Percentiles rank a stretch among this genome's conserved stretches.
phyloP scores from a whole-genome alignment of 2,888 invertebrate species.

The Nemotelus nigrinus region DNA sequence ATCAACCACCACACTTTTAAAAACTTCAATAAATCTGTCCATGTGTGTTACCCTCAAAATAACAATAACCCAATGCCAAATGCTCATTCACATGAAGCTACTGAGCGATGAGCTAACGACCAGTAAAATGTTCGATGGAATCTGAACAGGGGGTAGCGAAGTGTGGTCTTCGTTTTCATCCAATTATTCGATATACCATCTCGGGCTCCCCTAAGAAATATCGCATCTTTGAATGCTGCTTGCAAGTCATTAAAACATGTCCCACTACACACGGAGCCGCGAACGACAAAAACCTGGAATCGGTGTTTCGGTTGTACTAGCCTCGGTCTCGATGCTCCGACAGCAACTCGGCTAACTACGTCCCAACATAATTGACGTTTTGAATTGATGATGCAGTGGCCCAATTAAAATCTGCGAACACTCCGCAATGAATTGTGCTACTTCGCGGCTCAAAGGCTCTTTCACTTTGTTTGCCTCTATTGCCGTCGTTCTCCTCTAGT shows the following conservation, averaged over 20 bases:
- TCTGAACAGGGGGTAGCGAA: conserved; percentile 42
- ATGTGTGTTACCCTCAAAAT: background rate
- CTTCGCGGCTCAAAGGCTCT: conserved; percentile 38
- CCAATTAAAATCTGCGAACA: conserved; percentile 50
- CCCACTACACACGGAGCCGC: conserved; percentile 40
- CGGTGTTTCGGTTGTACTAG: conserved; percentile 36
- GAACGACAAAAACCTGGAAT: conserved; percentile 24
- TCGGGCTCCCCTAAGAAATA: conserved; percentile 44
- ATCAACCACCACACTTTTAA: no score
- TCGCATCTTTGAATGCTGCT: conserved; percentile 35
- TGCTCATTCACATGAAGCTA: conserved; percentile 21
- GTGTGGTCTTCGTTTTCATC: conserved; percentile 43
- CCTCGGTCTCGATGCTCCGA: conserved; percentile 19
- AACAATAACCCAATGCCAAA: background rate
- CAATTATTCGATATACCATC: conserved; percentile 48
- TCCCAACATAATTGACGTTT: conserved; percentile 51
- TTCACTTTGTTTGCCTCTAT: background rate
- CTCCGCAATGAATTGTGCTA: conserved; percentile 42
- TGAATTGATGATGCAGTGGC: conserved; percentile 52
- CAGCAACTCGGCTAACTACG: conserved; percentile 38
- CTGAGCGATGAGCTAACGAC: conserved; percentile 46
- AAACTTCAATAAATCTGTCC: background rate
- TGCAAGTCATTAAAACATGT: conserved; percentile 50
- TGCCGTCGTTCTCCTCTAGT: no score
- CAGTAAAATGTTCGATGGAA: conserved; percentile 44